Conservation (phyloP, 2,888 invertebrate species). For the Seladonia tumulorum region DNA sequence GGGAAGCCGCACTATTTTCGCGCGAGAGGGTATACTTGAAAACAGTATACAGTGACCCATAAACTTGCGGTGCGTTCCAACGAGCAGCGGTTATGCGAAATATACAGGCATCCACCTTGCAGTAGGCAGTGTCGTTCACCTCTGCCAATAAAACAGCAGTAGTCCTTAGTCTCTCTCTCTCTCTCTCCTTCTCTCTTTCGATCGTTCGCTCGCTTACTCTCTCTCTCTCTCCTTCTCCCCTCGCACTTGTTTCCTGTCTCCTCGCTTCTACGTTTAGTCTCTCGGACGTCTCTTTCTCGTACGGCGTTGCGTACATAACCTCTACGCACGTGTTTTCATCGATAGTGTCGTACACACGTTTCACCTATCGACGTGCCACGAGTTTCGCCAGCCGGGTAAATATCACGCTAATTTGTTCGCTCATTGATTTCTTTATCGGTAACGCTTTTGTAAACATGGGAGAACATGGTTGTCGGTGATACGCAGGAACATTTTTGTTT, state of each 20-base stretch:
- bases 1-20: conserved; percentile 35
- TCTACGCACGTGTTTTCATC: conserved; percentile 62
- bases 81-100: conserved; percentile 65
- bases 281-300: conserved; percentile 36
- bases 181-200: neutral
- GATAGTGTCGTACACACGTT: conserved; percentile 25
- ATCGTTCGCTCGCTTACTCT: conserved; percentile 13
- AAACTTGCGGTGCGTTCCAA: conserved; percentile 66
- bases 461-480: neutral
- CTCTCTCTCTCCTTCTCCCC: conserved; percentile 34
- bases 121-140: conserved; percentile 75
- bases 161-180: conserved; percentile 53
- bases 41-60: conserved; percentile 71
- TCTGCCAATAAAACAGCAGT: conserved; percentile 72
- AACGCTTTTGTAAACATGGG: neutral
- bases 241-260: conserved; percentile 45
- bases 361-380: conserved; percentile 39
- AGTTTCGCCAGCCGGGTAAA: conserved; percentile 18
- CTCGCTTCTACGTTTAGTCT: conserved; percentile 24
- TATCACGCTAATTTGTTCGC: neutral
- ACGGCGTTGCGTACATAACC: conserved; percentile 53
- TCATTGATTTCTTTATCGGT: neutral
- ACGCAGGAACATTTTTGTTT: neutral
- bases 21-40: conserved; percentile 37
- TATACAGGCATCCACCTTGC: conserved; percentile 68